Evolutionary conservation across 1,140 invertebrate species (phyloP), one percentile per base, ranked within the genome.

Genomic region (Hycleus phaleratus): DNA sequence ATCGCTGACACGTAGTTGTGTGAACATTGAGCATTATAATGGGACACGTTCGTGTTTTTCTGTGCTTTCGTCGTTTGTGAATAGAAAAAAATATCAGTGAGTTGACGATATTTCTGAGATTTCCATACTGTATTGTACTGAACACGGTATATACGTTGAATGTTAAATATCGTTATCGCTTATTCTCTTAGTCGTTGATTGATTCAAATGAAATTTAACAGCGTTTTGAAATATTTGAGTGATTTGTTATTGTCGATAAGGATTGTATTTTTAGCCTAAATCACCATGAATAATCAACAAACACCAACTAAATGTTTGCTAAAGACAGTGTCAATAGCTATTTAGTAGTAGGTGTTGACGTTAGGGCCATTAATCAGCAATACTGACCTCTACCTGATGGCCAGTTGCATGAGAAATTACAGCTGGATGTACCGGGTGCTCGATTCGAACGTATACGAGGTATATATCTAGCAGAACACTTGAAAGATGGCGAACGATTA

Each of bases 331-430:
- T 59, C 50, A 59, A 59, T 52, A 59, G 49, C 57, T 59, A 49
- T 59, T 59, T 59, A 51, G 26, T 42, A 47, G 48, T 49, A 48
- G 45, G 38, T 54, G 50, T 55, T 59, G 58, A 59, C 58, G 54
- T 39, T 49, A 49, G 40, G 46, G 46, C 47, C 50, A 59, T 59
- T 46, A 47, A 59, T 59, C 58, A 48, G 40, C 49, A 51, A 46
- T 49, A 32, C 32, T 59, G 52, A 59, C 57, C 56, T 26, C 26
- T 51, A 32, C 32, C 32, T 32, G 32, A 32, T 1, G 43, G 51
- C 45, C 46, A 43, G 46, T 49, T 54, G 46, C 44, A 53, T 52
- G 26, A 50, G 49, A 26, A 53, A 46, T 38, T 46, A 46, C 53
- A 50, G 26, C 58, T 44, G 26, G 32, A 54, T 59, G 32, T 45